Percentiles rank a stretch among this genome's conserved stretches.
phyloP scores from a whole-genome alignment of 35 echinoderm and acorn worm species.

The Ptychodera flava region DNA sequence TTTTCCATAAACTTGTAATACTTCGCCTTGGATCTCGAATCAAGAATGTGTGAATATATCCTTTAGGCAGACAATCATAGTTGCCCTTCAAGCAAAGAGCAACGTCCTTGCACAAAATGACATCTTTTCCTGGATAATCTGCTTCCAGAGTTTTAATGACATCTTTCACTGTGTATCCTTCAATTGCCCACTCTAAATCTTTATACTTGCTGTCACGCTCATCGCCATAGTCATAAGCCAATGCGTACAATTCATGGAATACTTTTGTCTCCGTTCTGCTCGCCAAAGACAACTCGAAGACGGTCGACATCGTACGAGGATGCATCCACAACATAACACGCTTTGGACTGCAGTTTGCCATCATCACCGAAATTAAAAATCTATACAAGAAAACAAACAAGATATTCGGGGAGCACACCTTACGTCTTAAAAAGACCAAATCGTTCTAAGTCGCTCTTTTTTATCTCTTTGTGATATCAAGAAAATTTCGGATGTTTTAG shows the following conservation, averaged over 20 bases:
- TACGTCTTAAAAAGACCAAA: too few species aligned
- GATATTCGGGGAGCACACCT: too few species aligned
- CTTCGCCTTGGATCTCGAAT: slow-evolving; percentile 40
- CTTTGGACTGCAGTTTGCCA: too few species aligned
- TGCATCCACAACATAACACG: slow-evolving; percentile 16
- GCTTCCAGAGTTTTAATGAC: slow-evolving; percentile 52
- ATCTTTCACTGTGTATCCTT: slow-evolving; percentile 15
- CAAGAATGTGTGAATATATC: slow-evolving; percentile 26
- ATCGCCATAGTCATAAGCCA: neutral
- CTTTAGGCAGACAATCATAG: neutral
- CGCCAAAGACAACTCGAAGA: neutral
- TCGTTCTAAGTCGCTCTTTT: too few species aligned
- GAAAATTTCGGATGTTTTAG: too few species aligned
- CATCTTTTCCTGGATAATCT: slow-evolving; percentile 20
- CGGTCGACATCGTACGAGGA: slow-evolving; percentile 3
- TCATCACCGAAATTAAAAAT: too few species aligned
- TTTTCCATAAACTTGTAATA: slow-evolving; percentile 2
- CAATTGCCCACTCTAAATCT: neutral
- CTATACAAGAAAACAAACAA: too few species aligned
- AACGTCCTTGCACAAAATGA: slow-evolving; percentile 29
- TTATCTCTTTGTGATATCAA: too few species aligned
- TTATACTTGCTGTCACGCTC: slow-evolving; percentile 10
- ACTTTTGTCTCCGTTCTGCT: neutral
- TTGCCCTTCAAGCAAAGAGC: neutral
- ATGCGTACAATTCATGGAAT: neutral